Conservation (phyloP, 1,140 invertebrate species). For the Paralvinella palmiformis region DNA sequence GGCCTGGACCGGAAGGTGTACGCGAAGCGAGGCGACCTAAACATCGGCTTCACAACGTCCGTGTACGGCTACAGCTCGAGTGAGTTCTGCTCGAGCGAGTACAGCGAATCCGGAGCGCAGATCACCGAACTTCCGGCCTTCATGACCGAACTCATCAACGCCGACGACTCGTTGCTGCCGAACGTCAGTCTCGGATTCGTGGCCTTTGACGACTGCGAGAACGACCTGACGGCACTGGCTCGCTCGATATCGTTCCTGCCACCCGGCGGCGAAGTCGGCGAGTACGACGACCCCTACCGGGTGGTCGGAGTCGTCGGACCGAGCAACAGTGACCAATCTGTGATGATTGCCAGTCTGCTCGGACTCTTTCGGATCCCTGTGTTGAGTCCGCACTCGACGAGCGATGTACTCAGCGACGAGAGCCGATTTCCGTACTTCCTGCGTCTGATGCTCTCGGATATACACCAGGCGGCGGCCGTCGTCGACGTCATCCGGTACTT, state of each 20-base stretch:
- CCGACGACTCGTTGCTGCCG: neutral
- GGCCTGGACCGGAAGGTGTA: too few species aligned
- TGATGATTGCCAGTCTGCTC: conserved; percentile 24
- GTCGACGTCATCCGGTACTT: conserved; percentile 25
- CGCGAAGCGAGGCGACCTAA: conserved; percentile 1
- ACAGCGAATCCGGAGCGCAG: conserved; percentile 5
- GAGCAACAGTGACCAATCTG: conserved; percentile 12
- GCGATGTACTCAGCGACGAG: conserved; percentile 32
- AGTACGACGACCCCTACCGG: neutral
- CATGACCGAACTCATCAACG: neutral
- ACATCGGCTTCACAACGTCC: neutral
- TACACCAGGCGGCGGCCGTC: conserved; percentile 23
- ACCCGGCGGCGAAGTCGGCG: neutral
- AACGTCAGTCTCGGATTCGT: conserved; percentile 1
- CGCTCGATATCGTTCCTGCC: conserved; percentile 3
- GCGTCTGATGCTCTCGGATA: too few species aligned
- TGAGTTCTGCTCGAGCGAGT: neutral
- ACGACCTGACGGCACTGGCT: neutral
- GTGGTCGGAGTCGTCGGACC: conserved; percentile 9
- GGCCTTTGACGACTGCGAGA: conserved; percentile 4
- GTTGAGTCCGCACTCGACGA: conserved; percentile 29
- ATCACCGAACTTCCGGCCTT: neutral
- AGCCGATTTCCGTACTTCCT: conserved; percentile 29
- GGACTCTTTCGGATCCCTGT: conserved; percentile 26
- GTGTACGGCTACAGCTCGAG: neutral